Evolutionary conservation across 2,888 invertebrate species (phyloP).

Genomic region (Agrochola macilenta): DNA sequence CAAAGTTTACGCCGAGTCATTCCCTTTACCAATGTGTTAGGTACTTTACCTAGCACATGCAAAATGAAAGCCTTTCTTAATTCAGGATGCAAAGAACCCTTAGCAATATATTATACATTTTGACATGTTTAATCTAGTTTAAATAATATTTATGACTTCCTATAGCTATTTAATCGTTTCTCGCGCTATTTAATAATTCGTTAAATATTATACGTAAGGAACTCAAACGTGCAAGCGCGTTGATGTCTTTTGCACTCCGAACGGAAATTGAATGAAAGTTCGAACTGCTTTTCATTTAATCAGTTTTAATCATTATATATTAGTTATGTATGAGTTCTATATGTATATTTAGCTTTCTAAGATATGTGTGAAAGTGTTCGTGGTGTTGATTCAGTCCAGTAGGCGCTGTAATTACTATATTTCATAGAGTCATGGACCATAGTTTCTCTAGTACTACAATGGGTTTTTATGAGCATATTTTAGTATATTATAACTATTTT

Average conservation of each 20-base stretch:
- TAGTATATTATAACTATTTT: conserved; percentile 4
- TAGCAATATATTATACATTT: conserved; percentile 19
- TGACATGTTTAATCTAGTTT: conserved; percentile 34
- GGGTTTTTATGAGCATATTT: conserved; percentile 18
- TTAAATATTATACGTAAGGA: not conserved
- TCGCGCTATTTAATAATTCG: not conserved
- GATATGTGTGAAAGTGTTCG: conserved; percentile 43
- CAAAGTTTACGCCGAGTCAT: no score
- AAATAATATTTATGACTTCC: conserved; percentile 34
- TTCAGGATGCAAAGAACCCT: conserved; percentile 17
- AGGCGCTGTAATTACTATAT: conserved; percentile 40
- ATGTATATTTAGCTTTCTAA: conserved; percentile 41
- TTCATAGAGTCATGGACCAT: conserved; percentile 34
- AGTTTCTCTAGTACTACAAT: conserved; percentile 12
- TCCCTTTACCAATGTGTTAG: not conserved
- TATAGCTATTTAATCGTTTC: not conserved
- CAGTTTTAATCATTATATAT: conserved; percentile 2
- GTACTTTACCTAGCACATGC: conserved; percentile 4
- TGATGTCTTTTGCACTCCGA: conserved; percentile 69
- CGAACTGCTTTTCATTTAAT: conserved; percentile 16
- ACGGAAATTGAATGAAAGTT: conserved; percentile 46
- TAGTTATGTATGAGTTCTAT: conserved; percentile 22
- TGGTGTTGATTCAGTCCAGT: conserved; percentile 40
- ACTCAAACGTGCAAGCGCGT: conserved; percentile 58
- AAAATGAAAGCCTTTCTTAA: conserved; percentile 29